These are phyloP conservation scores for Tachycineta bicolor DNA, from an alignment of 2,113 vertebrate species.

Conservation along the genomic window DNA sequence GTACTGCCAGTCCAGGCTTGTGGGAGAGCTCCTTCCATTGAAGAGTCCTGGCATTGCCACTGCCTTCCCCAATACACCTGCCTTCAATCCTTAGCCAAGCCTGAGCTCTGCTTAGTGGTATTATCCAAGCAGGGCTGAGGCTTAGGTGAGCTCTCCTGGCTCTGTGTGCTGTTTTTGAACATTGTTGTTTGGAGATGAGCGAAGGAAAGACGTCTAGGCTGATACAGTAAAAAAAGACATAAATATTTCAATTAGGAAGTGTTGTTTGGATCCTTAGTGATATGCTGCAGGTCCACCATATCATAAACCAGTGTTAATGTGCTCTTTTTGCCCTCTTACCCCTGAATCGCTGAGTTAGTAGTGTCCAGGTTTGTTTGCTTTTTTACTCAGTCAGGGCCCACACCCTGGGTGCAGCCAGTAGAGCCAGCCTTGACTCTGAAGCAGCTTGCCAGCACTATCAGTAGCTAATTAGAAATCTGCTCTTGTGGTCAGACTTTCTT, in stretches of 20 bases:
- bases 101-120: neutral
- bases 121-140: neutral
- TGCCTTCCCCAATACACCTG: neutral
- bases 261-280: neutral
- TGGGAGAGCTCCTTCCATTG: neutral
- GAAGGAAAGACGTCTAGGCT: neutral
- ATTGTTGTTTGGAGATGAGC: neutral
- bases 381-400: rapidly evolving
- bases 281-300: neutral
- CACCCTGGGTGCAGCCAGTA: too few relatives aligned
- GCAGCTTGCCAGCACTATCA: neutral
- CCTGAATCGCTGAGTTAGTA: neutral
- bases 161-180: neutral
- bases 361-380: neutral
- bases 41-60: neutral
- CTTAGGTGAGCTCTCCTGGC: neutral
- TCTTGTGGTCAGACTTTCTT: neutral
- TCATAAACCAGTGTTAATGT: neutral
- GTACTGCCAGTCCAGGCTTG: neutral
- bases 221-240: neutral
- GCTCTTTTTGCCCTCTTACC: neutral
- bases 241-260: neutral
- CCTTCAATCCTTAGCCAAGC: neutral
- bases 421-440: neutral
- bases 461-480: conserved; percentile 18